Conservation (phyloP, 2,113 vertebrate genomes). For the Oncorhynchus nerka region DNA sequence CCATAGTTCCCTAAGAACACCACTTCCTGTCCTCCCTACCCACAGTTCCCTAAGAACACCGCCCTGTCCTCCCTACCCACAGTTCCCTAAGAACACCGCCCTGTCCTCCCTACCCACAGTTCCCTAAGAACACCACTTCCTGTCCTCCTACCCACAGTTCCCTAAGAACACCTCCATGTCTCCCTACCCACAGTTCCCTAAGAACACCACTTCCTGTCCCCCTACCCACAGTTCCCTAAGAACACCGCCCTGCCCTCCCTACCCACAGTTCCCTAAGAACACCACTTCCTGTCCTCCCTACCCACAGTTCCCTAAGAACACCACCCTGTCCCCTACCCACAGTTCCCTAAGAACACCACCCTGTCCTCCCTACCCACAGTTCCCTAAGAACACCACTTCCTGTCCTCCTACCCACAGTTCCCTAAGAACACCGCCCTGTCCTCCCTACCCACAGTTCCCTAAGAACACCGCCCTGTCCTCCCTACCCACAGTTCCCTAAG, state of each 20-base stretch:
- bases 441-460: conserved; percentile 47
- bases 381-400: conserved; percentile 46
- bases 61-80: conserved; percentile 48
- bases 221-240: conserved; percentile 46
- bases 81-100: conserved; percentile 53
- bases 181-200: background rate
- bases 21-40: conserved; percentile 3
- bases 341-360: conserved; percentile 53
- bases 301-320: background rate
- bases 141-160: conserved; percentile 49
- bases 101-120: conserved; percentile 45
- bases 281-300: conserved; percentile 52
- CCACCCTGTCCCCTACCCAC: conserved; percentile 50
- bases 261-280: conserved; percentile 48
- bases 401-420: conserved; percentile 47
- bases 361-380: conserved; percentile 45
- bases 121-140: conserved; percentile 56
- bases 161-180: conserved; percentile 42
- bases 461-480: conserved; percentile 33
- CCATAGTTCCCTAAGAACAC: background rate
- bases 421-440: conserved; percentile 52
- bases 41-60: background rate
- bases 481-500: no score
- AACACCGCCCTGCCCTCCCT: conserved; percentile 51
- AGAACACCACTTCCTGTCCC: no score